Base-by-base conservation (phyloP, 1,140 invertebrate species). In the Drosophila serrata region DNA sequence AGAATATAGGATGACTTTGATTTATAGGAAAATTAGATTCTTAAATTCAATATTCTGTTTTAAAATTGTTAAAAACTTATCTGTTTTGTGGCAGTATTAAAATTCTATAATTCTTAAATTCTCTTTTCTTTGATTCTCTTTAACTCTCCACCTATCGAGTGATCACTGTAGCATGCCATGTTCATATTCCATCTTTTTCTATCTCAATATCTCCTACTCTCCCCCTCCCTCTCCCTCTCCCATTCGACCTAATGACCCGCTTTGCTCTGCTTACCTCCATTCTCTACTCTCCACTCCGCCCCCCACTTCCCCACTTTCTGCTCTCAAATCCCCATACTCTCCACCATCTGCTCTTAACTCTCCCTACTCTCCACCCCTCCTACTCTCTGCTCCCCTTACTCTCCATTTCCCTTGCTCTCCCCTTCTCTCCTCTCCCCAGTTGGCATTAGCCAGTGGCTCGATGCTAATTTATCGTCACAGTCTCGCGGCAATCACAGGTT, bases 401-500 rank as follows among this genome's bases (percentile, higher is more conserved):
- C 39, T 35, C 45, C 27, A 22, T n/a, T n/a, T n/a, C 13, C n/a
- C 15, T 15, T 17, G 11, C 59, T 29, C 39, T 35, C 45, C 27
- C 17, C 12, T 9, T 9, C 35, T n/a, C 31, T 24, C 15, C 40
- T 3, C 40, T 31, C 56, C 65, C 13, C 58, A 48, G 19, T 42
- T 62, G 37, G 64, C 42, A 64, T 46, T 58, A 46, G 33, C 42
- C 40, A 19, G 40, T 33, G 63, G 75, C 77, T 69, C 85, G 82
- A 84, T 87, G 82, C 80, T 80, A 87, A 87, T 87, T 87, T 87
- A 88, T 88, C 84, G 82, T 82, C 74, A 77, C 74, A 78, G 74
- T 78, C 62, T 51, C 53, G 73, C 62, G 60, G 49, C 79, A 86
- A 88, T 79, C 79, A 79, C 85, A 88, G 84, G 72, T 87, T 79